Evolutionary conservation across 2,113 vertebrate genomes (phyloP).

Genomic region (Mormyrus lacerda): DNA sequence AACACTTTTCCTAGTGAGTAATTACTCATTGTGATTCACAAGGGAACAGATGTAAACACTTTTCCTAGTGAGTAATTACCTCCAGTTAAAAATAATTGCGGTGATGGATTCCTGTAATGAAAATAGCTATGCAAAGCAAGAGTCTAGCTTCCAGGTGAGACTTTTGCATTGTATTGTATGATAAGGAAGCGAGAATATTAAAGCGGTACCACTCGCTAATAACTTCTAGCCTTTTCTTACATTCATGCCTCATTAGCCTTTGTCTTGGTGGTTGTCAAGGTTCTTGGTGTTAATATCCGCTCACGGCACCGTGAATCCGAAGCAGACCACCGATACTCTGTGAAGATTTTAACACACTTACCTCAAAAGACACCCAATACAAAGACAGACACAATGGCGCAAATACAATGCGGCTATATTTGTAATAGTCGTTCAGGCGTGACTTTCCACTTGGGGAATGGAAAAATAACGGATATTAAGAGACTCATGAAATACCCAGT

Average conservation of each 20-base stretch:
- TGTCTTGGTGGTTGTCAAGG: not conserved
- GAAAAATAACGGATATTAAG: not conserved
- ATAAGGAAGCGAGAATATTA: constrained; percentile 22
- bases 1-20: not conserved
- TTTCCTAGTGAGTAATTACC: not conserved
- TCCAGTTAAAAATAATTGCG: not conserved
- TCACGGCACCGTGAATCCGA: not conserved
- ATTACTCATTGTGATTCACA: too few relatives aligned
- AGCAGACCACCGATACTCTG: not conserved
- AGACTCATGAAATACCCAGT: not conserved
- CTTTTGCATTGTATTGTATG: constrained; percentile 21
- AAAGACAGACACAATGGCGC: not conserved
- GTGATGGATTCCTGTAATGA: not conserved
- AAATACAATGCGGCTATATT: not conserved
- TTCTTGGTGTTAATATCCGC: not conserved
- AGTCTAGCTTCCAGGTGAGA: not conserved
- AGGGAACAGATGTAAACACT: too few relatives aligned
- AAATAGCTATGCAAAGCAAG: not conserved
- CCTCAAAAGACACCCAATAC: not conserved
- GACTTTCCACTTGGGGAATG: not conserved
- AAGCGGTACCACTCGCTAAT: constrained; percentile 26
- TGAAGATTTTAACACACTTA: not conserved
- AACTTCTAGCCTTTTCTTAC: constrained; percentile 32
- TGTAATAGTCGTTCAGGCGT: not conserved
- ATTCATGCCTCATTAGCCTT: not conserved